Evolutionary conservation across 2,797 vertebrate species (phyloP).

Genomic region (Pampus argenteus): DNA sequence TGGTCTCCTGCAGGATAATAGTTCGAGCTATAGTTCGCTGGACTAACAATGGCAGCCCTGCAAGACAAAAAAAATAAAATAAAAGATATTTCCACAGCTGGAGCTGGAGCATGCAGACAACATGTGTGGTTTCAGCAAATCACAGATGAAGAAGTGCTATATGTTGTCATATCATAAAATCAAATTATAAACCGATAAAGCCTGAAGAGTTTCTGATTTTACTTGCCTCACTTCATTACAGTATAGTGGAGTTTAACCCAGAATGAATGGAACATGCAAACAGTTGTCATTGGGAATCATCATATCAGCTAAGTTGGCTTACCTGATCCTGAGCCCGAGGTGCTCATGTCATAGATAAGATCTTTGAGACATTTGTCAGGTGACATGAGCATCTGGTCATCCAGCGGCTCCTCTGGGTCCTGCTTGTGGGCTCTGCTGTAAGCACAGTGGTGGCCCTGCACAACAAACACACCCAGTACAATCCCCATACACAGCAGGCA

Average conservation of each 20-base stretch:
- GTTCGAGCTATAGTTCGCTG: conserved; percentile 97
- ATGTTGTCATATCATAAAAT: no score
- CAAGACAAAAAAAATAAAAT: conserved; percentile 7
- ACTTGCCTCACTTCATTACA: neutral
- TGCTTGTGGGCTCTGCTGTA: conserved; percentile 81
- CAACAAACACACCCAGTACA: conserved; percentile 79
- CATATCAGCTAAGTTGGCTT: neutral
- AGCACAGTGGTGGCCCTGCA: conserved; percentile 82
- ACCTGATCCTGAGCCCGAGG: conserved; percentile 98
- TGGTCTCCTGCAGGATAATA: conserved; percentile 94
- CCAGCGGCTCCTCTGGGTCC: conserved; percentile 89
- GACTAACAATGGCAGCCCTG: conserved; percentile 94
- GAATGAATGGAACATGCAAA: neutral
- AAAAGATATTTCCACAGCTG: neutral
- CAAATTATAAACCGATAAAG: neutral
- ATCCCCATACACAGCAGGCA: conserved; percentile 86
- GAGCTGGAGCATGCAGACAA: neutral
- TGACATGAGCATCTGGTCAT: conserved; percentile 87
- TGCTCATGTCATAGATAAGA: conserved; percentile 94
- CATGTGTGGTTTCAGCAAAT: neutral
- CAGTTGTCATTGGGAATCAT: neutral
- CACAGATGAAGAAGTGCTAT: neutral
- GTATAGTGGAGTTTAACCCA: neutral
- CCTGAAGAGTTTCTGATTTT: neutral
- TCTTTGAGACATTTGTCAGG: conserved; percentile 92